Evolutionary conservation across 2,888 invertebrate species (phyloP).

Genomic region (Prionchulus punctatus): DNA sequence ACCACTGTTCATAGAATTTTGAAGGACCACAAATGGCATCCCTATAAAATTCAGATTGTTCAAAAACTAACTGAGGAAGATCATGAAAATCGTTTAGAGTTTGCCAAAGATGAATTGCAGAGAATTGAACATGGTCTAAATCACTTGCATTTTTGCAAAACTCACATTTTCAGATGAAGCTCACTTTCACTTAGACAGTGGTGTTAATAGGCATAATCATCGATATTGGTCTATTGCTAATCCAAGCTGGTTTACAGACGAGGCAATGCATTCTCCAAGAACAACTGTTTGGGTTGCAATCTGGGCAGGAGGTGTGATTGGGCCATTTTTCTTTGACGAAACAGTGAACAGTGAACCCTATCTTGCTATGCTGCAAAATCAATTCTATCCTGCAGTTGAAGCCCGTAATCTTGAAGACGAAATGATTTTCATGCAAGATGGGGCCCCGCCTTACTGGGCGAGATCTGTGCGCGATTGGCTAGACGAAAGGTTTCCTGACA

Average conservation of each 20-base stretch:
- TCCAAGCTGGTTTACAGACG: background rate
- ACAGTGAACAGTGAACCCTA: slow-evolving; percentile 8
- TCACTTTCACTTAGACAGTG: background rate
- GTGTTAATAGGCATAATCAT: background rate
- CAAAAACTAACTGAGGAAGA: background rate
- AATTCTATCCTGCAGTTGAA: slow-evolving; percentile 9
- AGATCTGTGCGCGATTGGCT: background rate
- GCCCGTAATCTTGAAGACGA: background rate
- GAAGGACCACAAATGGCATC: background rate
- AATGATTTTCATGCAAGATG: background rate
- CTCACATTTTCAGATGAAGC: no score
- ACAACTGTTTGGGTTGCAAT: slow-evolving; percentile 2
- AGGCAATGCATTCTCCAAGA: slow-evolving; percentile 1
- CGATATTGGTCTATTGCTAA: slow-evolving; percentile 2
- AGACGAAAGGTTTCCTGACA: background rate
- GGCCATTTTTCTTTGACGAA: slow-evolving; percentile 2
- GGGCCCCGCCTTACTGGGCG: background rate
- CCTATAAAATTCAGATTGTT: background rate
- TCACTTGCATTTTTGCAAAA: no score
- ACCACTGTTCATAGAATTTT: background rate
- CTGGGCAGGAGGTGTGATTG: background rate
- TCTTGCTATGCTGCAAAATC: slow-evolving; percentile 12
- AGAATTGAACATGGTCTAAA: background rate
- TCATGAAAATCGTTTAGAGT: background rate
- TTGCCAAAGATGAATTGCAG: background rate